Conservation (phyloP, 2,113 vertebrate species). For the Lophochroa leadbeateri region DNA sequence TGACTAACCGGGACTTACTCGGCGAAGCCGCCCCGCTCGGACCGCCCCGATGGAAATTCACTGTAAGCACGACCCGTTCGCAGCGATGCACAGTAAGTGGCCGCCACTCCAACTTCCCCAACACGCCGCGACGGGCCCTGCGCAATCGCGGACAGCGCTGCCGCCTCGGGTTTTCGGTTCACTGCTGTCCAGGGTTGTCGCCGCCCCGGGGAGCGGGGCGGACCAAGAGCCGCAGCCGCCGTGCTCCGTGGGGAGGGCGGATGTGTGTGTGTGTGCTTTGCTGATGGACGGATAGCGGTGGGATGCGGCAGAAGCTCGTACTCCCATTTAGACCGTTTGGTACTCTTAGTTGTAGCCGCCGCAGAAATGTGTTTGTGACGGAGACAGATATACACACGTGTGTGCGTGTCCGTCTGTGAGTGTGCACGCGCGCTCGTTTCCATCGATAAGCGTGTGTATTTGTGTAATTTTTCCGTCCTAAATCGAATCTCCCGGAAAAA, state of each 20-base stretch:
- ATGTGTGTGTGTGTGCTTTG: not conserved
- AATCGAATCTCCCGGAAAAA: not conserved
- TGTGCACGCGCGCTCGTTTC: too few relatives aligned
- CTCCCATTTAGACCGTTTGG: not conserved
- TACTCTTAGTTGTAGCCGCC: not conserved
- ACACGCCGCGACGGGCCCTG: not conserved
- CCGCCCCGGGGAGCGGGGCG: too few relatives aligned
- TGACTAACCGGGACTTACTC: not conserved
- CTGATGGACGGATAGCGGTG: not conserved
- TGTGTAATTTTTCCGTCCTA: not conserved
- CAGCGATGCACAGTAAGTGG: conserved; percentile 99
- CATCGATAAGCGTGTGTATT: not conserved
- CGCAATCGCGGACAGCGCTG: not conserved
- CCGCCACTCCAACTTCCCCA: conserved; percentile 69
- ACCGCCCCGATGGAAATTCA: conserved; percentile 94
- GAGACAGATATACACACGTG: not conserved
- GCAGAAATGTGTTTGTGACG: not conserved
- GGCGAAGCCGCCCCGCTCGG: conserved; percentile 20
- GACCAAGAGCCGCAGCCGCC: not conserved
- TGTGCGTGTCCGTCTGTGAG: rapidly evolving
- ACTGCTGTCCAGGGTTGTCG: not conserved
- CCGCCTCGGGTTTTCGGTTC: not conserved
- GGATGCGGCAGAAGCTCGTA: not conserved
- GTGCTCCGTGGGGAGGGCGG: too few relatives aligned
- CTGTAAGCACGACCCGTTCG: conserved; percentile 99